These are phyloP conservation scores for Triplophysa dalaica DNA, from an alignment of 2,113 vertebrate species.

Conservation along the genomic window DNA sequence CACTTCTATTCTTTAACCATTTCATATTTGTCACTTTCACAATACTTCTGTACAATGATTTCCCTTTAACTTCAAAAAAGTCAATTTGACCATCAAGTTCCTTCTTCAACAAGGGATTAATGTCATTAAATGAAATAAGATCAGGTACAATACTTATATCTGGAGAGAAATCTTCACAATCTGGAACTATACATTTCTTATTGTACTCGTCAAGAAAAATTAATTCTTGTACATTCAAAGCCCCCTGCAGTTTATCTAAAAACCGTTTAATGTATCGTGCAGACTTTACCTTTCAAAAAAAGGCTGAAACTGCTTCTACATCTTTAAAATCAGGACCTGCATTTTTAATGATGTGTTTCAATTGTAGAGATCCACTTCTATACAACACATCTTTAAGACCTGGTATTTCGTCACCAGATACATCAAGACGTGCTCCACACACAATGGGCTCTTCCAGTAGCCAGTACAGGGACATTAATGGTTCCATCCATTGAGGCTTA, in stretches of 20 bases:
- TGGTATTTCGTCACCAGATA: no score
- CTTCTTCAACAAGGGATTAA: not conserved
- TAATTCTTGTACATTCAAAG: not conserved
- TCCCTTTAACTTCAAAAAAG: not conserved
- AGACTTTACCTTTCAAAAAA: no score
- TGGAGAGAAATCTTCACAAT: not conserved
- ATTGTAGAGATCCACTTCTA: no score
- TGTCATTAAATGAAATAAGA: not conserved
- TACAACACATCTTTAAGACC: no score
- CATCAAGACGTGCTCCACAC: no score
- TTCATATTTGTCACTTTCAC: not conserved
- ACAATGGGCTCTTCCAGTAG: no score
- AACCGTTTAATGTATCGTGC: no score
- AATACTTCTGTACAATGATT: not conserved
- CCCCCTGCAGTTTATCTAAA: not conserved
- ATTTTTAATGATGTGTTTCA: no score
- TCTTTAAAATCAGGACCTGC: no score
- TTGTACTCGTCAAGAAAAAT: not conserved
- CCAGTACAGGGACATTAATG: no score
- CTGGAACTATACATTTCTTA: not conserved
- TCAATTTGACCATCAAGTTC: not conserved
- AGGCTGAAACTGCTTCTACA: no score
- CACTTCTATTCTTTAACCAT: not conserved
- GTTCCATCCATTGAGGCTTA: no score
- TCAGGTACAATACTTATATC: not conserved